Evolutionary conservation across 2,113 vertebrate species (phyloP), one percentile per base, ranked within the genome.

Genomic region (Epinephelus lanceolatus): DNA sequence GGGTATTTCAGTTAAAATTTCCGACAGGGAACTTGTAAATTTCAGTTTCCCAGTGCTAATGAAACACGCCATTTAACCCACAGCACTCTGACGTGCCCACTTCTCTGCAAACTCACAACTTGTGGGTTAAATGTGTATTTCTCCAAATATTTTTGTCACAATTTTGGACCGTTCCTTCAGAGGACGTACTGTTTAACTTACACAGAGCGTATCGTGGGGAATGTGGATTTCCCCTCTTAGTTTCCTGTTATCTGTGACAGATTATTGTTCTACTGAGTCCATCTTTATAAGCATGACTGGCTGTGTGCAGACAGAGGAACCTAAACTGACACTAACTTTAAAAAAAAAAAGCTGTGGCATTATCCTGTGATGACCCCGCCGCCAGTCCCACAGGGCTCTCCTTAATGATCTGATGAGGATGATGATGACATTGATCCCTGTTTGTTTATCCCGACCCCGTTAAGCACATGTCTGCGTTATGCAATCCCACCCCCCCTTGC

Each of bases 381-480:
- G 52, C 79, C 67, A 25, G 37, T 71, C 65, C 74, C 81, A 45
- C 47, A 14, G 82, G 69, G 13, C 66, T 67, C 53, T 55, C 30
- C 45, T 78, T 67, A 49, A 66, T 82, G 78, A 89, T 88, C 84
- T 68, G 76, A 78, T 80, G 71, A 72, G 52, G 76, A 85, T 76
- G 70, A 63, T 72, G 80, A 85, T 80, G 85, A 59, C 80, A 89
- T 88, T 61, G 86, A 92, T 91, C 86, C 60, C 65, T 73, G 49
- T 86, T 78, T 89, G 87, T 93, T 91, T 88, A 86, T 86, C 86
- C 73, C 4, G 9, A 63, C 66, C 80, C 81, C 65, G 80, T 80
- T 74, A 77, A 89, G 77, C 88, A 86, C 91, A 89, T 90, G 91
- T 85, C 71, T 62, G 49, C 3, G 67, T 95, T 94, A 94, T 73